phyloP scores from a whole-genome alignment of 2,888 invertebrate species.

The Clanis bilineata region DNA sequence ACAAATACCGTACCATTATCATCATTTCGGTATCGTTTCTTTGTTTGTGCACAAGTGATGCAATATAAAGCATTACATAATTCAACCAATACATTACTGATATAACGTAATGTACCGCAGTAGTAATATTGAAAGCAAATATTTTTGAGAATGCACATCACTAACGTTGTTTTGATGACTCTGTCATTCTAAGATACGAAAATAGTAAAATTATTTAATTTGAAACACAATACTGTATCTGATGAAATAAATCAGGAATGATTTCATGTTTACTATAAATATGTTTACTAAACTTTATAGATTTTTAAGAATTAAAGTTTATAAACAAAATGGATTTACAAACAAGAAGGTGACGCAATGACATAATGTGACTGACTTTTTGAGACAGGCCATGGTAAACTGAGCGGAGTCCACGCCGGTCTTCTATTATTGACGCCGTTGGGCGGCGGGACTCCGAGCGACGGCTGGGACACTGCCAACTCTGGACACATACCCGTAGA shows the following conservation, averaged over 20 bases:
- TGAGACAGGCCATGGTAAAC: constrained; percentile 76
- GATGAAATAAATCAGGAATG: no score
- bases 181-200: background rate
- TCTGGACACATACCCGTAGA: constrained; percentile 62
- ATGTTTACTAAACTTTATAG: no score
- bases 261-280: no score
- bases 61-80: background rate
- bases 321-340: background rate
- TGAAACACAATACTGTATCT: background rate
- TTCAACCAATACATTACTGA: background rate
- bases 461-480: constrained; percentile 48
- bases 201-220: background rate
- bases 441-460: constrained; percentile 51
- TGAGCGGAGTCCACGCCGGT: constrained; percentile 74
- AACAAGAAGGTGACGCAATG: background rate
- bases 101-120: constrained; percentile 6
- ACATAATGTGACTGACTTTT: constrained; percentile 40
- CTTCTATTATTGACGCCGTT: constrained; percentile 72
- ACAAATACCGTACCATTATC: background rate
- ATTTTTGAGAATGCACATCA: background rate
- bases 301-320: no score
- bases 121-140: background rate
- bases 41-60: background rate
- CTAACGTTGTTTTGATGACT: background rate
- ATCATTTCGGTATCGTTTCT: constrained; percentile 7